Conservation (phyloP, 2,888 invertebrate species). For the Thyatira batis region DNA sequence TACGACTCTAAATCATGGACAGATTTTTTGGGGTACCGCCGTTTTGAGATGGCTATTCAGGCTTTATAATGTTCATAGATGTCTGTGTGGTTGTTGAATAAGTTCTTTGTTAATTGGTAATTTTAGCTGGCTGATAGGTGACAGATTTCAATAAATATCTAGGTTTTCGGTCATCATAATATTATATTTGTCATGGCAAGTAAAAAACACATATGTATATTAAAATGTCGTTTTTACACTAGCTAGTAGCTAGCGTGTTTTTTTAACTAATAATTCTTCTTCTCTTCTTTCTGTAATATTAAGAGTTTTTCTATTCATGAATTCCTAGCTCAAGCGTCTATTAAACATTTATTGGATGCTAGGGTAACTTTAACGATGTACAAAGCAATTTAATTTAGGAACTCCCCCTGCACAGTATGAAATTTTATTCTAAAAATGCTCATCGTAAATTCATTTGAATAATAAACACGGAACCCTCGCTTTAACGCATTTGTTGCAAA, state of each 20-base stretch:
- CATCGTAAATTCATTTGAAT: neutral
- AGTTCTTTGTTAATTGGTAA: too few relatives aligned
- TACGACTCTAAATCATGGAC: slow-evolving; percentile 65
- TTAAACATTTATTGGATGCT: neutral
- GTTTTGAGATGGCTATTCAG: slow-evolving; percentile 37
- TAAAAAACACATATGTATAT: neutral
- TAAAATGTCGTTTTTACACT: neutral
- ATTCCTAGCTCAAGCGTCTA: neutral
- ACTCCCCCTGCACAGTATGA: neutral
- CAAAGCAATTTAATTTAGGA: neutral
- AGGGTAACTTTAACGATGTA: neutral
- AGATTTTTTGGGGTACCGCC: slow-evolving; percentile 53
- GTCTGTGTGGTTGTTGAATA: too few relatives aligned
- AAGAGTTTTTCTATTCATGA: neutral
- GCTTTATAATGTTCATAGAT: too few relatives aligned
- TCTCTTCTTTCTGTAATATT: too few relatives aligned
- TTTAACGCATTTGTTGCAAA: slow-evolving; percentile 23
- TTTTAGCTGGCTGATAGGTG: too few relatives aligned
- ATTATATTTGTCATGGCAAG: neutral
- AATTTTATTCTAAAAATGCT: neutral
- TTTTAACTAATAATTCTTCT: too few relatives aligned
- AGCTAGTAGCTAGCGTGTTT: too few relatives aligned
- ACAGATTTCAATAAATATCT: too few relatives aligned
- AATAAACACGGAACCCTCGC: slow-evolving; percentile 13
- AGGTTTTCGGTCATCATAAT: too few relatives aligned